Evolutionary conservation across 2,888 invertebrate species (phyloP), one percentile per base, ranked within the genome.

Genomic region (Andrena flavipes): DNA sequence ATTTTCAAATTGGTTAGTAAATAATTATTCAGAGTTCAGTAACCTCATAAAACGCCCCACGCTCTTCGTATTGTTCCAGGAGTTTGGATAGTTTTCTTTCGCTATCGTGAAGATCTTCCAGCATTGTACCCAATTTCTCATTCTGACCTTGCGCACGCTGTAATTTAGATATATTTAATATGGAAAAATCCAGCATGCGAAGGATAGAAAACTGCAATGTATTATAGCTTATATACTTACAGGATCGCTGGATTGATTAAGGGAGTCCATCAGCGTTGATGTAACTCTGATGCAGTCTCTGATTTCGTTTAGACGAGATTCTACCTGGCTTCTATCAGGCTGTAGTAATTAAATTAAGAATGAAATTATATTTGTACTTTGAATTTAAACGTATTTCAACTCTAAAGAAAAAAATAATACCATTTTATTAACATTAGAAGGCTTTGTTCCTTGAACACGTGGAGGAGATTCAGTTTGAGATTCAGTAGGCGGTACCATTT

Each of bases 281-380:
- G 96, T 97, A 51, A 96, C 96, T 90, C 96, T 95, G 82, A 97
- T 96, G 91, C 97, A 97, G 91, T 97, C 97, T 67, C 96, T 94
- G 84, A 97, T 97, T 93, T 97, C 96, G 79, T 96, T 96, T 23
- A 97, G 94, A 65, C 96, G 95, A 48, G 96, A 95, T 90, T 97
- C 96, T 56, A 97, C 96, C 71, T 96, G 96, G 29, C 95, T 95
- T 69, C 96, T 95, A 87, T 96, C 96, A 6, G 96, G 96, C 93
- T 93, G 76, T 54, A 84, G 76, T 20, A 76, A 85, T n/a, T 62
- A 1, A n/a, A 67, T 54, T 49, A 64, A 69, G 16, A 30, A 30
- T 63, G 0, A 64, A 48, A 51, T 48, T 56, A 63, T 20, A 63
- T 13, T 35, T 10, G 0, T 8, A 23, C n/a, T 20, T 33, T 20